A percentile compares a stretch with the other conserved stretches of the same genome.
phyloP scores from a whole-genome alignment of 2,888 invertebrate genomes.

The Hypsopygia costalis region DNA sequence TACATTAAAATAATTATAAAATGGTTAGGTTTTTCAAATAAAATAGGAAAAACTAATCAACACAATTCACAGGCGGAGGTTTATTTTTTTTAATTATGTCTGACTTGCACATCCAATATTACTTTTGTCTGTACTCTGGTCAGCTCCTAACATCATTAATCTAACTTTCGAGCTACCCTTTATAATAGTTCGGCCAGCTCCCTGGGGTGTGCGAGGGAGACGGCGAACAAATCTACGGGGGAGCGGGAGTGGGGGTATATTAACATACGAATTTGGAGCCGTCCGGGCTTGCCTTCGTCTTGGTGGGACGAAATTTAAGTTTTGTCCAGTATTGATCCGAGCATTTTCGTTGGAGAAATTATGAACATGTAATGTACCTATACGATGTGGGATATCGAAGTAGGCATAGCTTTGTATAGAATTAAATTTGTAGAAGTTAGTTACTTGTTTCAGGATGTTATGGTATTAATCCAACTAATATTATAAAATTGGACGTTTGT shows the following conservation, averaged over 20 bases:
- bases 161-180: constrained; percentile 81
- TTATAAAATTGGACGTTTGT: too few species aligned
- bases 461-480: too few species aligned
- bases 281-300: constrained; percentile 70
- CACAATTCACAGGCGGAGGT: too few species aligned
- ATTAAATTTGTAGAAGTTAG: too few species aligned
- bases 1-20: too few species aligned
- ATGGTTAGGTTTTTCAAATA: too few species aligned
- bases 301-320: constrained; percentile 75
- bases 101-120: constrained; percentile 26
- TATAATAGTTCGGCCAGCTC: constrained; percentile 78
- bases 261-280: constrained; percentile 78
- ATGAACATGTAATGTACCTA: constrained; percentile 38
- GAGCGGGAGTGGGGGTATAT: constrained; percentile 45
- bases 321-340: constrained; percentile 74
- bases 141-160: constrained; percentile 81
- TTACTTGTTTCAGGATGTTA: too few species aligned
- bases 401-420: too few species aligned
- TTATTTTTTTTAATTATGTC: too few species aligned
- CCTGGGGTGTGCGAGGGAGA: constrained; percentile 46
- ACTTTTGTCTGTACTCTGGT: constrained; percentile 51
- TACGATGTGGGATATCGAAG: not conserved
- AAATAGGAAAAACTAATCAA: too few species aligned
- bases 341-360: constrained; percentile 23
- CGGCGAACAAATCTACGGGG: constrained; percentile 30